phyloP scores from a whole-genome alignment of 2,888 invertebrate genomes.

The Erannis defoliaria region DNA sequence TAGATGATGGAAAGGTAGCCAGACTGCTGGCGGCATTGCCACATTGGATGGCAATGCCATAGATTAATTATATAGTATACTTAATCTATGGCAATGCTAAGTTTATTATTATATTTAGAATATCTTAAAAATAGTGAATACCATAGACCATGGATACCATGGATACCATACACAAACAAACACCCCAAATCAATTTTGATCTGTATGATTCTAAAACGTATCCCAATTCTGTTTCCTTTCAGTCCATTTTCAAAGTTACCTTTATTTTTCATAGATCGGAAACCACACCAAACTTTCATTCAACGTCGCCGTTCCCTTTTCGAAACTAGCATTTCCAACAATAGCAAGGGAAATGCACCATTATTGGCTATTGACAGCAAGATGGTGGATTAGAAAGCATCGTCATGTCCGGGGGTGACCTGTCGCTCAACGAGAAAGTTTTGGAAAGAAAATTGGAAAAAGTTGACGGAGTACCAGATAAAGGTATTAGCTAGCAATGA shows the following conservation, averaged over 20 bases:
- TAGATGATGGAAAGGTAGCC: no score
- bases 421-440: conserved; percentile 38
- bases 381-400: conserved; percentile 54
- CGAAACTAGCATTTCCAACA: conserved; percentile 33
- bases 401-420: conserved; percentile 61
- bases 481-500: background rate
- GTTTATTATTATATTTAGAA: no score
- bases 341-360: conserved; percentile 55
- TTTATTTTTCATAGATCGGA: conserved; percentile 20
- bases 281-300: conserved; percentile 40
- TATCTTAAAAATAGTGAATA: no score
- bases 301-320: conserved; percentile 21
- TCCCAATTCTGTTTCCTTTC: background rate
- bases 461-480: conserved; percentile 17
- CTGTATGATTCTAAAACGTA: background rate
- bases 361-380: conserved; percentile 64
- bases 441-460: conserved; percentile 29
- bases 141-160: no score
- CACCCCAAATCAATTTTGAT: background rate
- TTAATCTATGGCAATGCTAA: no score
- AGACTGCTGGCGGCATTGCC: no score
- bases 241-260: background rate
- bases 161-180: no score
- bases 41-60: no score
- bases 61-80: no score